These are phyloP conservation scores for Nannospalax galili DNA, from an alignment of 2,113 vertebrate genomes.

Conservation along the genomic window DNA sequence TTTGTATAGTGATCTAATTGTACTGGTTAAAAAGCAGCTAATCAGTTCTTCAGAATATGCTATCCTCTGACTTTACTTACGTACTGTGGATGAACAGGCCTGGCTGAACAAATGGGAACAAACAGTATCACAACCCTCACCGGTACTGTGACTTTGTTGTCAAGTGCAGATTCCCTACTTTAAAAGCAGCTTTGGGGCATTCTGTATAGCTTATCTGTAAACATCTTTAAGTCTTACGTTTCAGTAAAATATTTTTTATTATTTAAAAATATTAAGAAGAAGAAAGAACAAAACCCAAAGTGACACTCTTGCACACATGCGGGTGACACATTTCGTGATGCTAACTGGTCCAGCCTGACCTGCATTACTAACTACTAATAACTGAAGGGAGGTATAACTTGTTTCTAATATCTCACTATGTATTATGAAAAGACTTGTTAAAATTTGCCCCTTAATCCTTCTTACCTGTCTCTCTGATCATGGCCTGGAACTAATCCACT, in stretches of 20 bases:
- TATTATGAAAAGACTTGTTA: neutral
- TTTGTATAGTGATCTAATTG: neutral
- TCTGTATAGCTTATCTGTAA: neutral
- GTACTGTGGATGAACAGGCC: neutral
- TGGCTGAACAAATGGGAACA: neutral
- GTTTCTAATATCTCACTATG: neutral
- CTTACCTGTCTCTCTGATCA: conserved; percentile 33
- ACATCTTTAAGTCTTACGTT: neutral
- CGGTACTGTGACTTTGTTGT: neutral
- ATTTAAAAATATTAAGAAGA: neutral
- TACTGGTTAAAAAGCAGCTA: neutral
- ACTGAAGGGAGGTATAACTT: neutral
- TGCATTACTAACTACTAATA: neutral
- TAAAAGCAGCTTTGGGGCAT: neutral
- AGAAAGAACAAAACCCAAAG: neutral
- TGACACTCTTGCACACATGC: neutral
- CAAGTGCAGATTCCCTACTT: neutral
- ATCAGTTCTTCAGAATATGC: neutral
- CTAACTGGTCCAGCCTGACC: neutral
- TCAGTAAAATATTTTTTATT: neutral
- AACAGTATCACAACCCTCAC: neutral
- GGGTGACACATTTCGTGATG: neutral
- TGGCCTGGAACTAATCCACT: neutral
- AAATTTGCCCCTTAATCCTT: conserved; percentile 6
- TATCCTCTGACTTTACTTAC: neutral